phyloP scores from a whole-genome alignment of 2,888 invertebrate genomes.

The Acheta domesticus region DNA sequence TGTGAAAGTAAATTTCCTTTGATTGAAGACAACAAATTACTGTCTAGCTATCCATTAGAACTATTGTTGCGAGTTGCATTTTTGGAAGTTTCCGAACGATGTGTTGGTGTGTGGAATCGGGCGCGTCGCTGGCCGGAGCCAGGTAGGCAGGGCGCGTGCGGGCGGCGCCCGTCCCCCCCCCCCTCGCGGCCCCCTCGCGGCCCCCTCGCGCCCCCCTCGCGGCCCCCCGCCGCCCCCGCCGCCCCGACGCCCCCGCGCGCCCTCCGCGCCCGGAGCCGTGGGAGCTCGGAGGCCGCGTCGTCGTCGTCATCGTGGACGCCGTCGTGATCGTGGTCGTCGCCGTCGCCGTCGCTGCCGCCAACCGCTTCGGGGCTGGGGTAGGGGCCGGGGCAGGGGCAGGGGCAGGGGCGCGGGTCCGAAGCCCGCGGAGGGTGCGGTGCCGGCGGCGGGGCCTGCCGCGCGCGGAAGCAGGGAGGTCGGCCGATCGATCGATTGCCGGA shows the following conservation, averaged over 20 bases:
- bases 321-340: too few species aligned
- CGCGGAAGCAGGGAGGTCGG: background rate
- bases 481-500: background rate
- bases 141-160: background rate
- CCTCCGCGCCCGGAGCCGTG: background rate
- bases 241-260: background rate
- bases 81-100: background rate
- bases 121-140: background rate
- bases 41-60: too few species aligned
- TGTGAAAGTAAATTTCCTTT: too few species aligned
- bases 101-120: background rate
- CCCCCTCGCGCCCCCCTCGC: background rate
- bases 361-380: too few species aligned
- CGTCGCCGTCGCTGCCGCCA: too few species aligned
- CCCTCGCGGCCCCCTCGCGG: background rate
- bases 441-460: too few species aligned
- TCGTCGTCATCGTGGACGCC: background rate
- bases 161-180: background rate
- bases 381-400: too few species aligned
- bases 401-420: too few species aligned
- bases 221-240: background rate
- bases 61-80: background rate
- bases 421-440: too few species aligned
- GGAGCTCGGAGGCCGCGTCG: too few species aligned
- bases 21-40: too few species aligned